phyloP scores from a whole-genome alignment of 2,797 vertebrate genomes.

The Podargus strigoides region DNA sequence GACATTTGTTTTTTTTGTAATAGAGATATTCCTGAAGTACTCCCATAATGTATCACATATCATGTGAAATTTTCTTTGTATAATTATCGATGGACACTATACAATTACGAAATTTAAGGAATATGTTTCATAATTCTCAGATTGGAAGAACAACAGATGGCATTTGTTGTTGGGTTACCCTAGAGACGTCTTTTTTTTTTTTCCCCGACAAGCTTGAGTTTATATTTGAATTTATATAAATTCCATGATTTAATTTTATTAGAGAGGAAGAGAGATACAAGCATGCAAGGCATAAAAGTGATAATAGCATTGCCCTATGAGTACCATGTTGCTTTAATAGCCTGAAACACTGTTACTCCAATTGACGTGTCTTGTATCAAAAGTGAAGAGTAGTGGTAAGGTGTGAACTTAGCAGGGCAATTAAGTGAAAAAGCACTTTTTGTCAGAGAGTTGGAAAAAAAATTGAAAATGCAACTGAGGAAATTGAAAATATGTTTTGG shows the following conservation, averaged over 20 bases:
- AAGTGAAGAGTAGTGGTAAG: not conserved
- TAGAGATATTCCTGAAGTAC: not conserved
- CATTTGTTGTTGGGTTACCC: not conserved
- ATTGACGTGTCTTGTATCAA: not conserved
- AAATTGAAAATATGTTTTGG: not conserved
- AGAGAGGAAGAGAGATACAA: not conserved
- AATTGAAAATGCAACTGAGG: not conserved
- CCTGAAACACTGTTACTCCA: not conserved
- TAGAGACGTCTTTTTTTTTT: not conserved
- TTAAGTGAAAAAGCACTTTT: not conserved
- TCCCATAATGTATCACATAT: not conserved
- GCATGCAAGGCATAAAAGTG: not conserved
- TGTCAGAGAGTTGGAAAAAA: not conserved
- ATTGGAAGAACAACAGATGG: not conserved
- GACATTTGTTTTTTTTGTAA: not conserved
- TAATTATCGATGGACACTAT: not conserved
- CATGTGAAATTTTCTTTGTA: not conserved
- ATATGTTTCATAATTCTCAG: not conserved
- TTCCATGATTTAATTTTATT: not conserved
- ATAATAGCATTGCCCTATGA: not conserved
- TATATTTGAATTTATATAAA: not conserved
- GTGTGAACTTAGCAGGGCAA: accelerated
- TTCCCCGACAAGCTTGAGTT: not conserved
- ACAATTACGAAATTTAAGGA: not conserved
- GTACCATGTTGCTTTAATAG: not conserved